Conservation (phyloP, 92 coral and sea anemone genomes). For the Pocillopora meandrina region DNA sequence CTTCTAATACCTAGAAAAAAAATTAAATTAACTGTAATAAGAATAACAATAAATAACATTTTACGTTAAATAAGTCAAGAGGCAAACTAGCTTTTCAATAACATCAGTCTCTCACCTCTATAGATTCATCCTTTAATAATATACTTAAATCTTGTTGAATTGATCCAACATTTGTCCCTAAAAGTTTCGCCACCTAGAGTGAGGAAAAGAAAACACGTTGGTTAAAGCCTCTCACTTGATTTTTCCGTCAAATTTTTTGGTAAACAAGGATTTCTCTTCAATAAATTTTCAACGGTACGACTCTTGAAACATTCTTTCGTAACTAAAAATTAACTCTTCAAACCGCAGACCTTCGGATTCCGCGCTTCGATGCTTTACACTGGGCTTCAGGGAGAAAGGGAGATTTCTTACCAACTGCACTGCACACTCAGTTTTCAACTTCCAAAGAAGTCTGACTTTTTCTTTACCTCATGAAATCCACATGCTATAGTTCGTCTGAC, state of each 20-base stretch:
- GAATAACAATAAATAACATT: too few species aligned
- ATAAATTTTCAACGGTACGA: too few species aligned
- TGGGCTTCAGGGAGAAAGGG: too few species aligned
- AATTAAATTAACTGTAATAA: neutral
- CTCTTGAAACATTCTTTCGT: too few species aligned
- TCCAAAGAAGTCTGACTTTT: neutral
- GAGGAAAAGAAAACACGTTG: neutral
- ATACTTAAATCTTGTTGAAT: conserved; percentile 92
- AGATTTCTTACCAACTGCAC: too few species aligned
- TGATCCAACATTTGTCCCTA: conserved; percentile 82
- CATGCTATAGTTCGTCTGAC: conserved; percentile 97
- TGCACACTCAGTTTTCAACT: neutral
- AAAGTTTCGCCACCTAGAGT: conserved; percentile 84
- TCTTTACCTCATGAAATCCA: conserved; percentile 96
- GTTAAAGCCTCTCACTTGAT: neutral
- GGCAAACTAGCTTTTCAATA: accelerated
- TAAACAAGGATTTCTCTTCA: too few species aligned
- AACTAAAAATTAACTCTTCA: too few species aligned
- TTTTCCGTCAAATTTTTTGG: neutral
- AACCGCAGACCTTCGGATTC: too few species aligned
- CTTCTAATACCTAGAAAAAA: conserved; percentile 83
- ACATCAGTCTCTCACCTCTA: conserved; percentile 67
- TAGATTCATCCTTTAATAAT: conserved; percentile 96
- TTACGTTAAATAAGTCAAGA: neutral
- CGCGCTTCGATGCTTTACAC: too few species aligned